phyloP scores from a whole-genome alignment of 2,888 invertebrate species.

The Terebella lapidaria region DNA sequence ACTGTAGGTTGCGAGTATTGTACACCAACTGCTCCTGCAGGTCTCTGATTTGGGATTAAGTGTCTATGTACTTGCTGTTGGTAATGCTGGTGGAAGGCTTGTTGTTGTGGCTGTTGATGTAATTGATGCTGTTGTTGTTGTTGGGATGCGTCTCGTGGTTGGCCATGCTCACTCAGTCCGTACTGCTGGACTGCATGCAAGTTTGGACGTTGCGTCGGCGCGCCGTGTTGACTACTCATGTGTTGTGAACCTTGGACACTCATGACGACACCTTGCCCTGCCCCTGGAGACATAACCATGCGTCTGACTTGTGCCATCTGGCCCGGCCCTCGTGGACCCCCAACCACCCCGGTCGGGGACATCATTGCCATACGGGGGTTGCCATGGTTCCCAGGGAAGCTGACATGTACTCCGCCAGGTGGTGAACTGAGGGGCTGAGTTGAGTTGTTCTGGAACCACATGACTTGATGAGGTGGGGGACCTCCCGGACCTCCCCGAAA shows the following conservation, averaged over 20 bases:
- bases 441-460: not conserved
- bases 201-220: too few species aligned
- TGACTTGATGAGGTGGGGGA: not conserved
- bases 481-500: not conserved
- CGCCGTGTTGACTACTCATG: too few species aligned
- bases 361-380: not conserved
- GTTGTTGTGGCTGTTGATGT: too few species aligned
- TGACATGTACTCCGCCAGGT: not conserved
- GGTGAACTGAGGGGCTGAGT: not conserved
- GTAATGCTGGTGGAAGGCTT: too few species aligned
- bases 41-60: not conserved
- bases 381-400: not conserved
- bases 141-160: too few species aligned
- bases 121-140: too few species aligned
- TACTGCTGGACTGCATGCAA: too few species aligned
- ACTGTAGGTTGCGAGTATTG: not conserved
- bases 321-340: not conserved
- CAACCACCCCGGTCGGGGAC: too few species aligned
- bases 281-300: too few species aligned
- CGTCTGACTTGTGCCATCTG: not conserved
- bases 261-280: too few species aligned
- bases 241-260: too few species aligned
- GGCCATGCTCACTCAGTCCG: too few species aligned
- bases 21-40: not conserved
- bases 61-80: not conserved